Evolutionary conservation across 2,797 vertebrate genomes (phyloP), one percentile per base, ranked within the genome.

Genomic region (Myotis findleyi): DNA sequence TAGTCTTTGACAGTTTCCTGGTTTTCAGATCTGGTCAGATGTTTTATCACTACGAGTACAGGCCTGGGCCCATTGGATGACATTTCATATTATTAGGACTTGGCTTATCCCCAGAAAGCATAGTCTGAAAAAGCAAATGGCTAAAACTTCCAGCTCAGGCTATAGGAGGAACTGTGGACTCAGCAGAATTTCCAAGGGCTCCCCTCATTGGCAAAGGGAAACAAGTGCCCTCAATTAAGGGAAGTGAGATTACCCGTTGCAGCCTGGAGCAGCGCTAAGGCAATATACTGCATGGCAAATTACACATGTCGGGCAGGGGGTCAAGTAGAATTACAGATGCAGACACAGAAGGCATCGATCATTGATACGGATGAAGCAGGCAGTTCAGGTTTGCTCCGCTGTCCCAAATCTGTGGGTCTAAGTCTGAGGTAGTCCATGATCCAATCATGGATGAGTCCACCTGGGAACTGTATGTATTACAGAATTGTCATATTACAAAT

Each of bases 111-210:
- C 36, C 53, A 44, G 62, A 47, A 95, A 89, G 89, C 21, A 49
- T 6, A 89, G 51, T 84, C 21, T 84, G 89, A 68, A 57, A 96
- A 95, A 88, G 77, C 27, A 57, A 82, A 47, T 69, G 64, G 25
- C 41, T 86, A 0, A 57, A 79, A 89, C 72, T 95, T 93, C 66
- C 38, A 82, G 51, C 77, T 86, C 87, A 62, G 57, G 57, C 69
- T 36, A 11, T 69, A 57, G 71, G 73, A 87, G 44, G 33, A 95
- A 90, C 38, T 86, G 77, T 91, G 66, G 64, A 91, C 88, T 96
- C 91, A 93, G 95, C 77, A 80, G 41, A 44, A 92, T 96, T 95
- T 81, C 91, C 84, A 91, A 79, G 76, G 49, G 79, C 69, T 92
- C 75, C 91, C 30, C 83, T 97, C 76, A 59, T 53, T 69, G 71